Evolutionary conservation across 2,797 vertebrate species (phyloP).

Genomic region (Falco peregrinus): DNA sequence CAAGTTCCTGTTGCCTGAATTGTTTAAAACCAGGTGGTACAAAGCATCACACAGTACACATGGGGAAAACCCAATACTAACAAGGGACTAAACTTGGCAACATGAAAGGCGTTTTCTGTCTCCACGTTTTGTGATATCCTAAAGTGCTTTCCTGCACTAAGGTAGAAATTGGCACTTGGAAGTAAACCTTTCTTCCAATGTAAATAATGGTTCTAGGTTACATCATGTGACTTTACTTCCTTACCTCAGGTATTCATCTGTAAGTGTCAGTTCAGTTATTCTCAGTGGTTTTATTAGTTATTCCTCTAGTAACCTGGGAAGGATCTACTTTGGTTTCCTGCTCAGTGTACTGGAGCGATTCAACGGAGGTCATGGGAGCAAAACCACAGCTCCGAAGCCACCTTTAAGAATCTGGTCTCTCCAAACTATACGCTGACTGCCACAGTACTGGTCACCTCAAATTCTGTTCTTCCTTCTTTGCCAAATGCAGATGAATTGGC

Average conservation of each 20-base stretch:
- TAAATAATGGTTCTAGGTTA: not conserved
- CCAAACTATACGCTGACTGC: not conserved
- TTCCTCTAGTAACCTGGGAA: not conserved
- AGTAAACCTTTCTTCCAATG: not conserved
- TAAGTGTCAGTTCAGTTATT: not conserved
- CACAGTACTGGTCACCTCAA: not conserved
- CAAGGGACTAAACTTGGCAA: not conserved
- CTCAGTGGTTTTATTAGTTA: not conserved
- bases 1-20: not conserved
- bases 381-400: not conserved
- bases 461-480: not conserved
- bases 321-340: not conserved
- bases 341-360: not conserved
- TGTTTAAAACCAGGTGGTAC: slow-evolving; percentile 4
- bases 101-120: not conserved
- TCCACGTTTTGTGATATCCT: not conserved
- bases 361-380: not conserved
- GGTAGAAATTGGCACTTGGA: not conserved
- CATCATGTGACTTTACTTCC: not conserved
- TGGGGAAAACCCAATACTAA: not conserved
- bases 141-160: not conserved
- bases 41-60: not conserved
- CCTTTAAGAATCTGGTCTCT: not conserved
- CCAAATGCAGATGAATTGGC: not conserved
- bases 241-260: not conserved